phyloP scores from a whole-genome alignment of 2,113 vertebrate species.

The Crocuta crocuta region DNA sequence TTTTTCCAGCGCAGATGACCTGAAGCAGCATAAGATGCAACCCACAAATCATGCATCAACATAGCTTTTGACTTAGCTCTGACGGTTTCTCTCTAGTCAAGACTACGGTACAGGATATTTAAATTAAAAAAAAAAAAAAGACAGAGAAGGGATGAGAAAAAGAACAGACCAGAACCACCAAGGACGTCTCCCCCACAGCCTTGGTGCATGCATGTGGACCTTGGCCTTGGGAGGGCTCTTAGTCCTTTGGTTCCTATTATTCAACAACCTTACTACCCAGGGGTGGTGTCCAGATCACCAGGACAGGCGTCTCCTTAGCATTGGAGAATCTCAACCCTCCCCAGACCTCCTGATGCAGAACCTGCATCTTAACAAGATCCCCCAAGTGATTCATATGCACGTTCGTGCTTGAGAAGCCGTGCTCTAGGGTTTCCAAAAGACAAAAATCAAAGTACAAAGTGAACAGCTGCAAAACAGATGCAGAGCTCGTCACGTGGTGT shows the following conservation, averaged over 20 bases:
- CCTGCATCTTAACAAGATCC: slow-evolving; percentile 45
- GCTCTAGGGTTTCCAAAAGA: slow-evolving; percentile 65
- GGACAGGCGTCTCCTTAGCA: background rate
- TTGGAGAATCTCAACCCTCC: background rate
- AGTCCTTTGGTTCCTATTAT: slow-evolving; percentile 55
- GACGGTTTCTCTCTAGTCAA: slow-evolving; percentile 71
- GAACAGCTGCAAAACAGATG: slow-evolving; percentile 87
- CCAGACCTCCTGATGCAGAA: background rate
- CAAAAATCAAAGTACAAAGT: slow-evolving; percentile 13
- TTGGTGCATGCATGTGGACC: too few relatives aligned
- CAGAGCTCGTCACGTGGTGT: slow-evolving; percentile 25
- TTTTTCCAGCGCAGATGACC: slow-evolving; percentile 74
- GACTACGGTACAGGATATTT: slow-evolving; percentile 74
- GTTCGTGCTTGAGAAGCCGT: background rate
- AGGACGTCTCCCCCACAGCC: background rate
- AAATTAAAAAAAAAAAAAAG: slow-evolving; percentile 12
- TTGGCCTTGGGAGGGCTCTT: background rate
- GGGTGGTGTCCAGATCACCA: background rate
- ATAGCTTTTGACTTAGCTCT: slow-evolving; percentile 74
- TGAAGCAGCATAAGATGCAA: slow-evolving; percentile 65
- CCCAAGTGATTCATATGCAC: background rate
- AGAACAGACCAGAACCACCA: background rate
- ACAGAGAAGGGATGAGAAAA: background rate
- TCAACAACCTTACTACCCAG: slow-evolving; percentile 27
- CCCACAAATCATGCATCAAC: slow-evolving; percentile 11